These are phyloP conservation scores for Campoletis raptor DNA, from an alignment of 2,888 invertebrate species.

Conservation along the genomic window DNA sequence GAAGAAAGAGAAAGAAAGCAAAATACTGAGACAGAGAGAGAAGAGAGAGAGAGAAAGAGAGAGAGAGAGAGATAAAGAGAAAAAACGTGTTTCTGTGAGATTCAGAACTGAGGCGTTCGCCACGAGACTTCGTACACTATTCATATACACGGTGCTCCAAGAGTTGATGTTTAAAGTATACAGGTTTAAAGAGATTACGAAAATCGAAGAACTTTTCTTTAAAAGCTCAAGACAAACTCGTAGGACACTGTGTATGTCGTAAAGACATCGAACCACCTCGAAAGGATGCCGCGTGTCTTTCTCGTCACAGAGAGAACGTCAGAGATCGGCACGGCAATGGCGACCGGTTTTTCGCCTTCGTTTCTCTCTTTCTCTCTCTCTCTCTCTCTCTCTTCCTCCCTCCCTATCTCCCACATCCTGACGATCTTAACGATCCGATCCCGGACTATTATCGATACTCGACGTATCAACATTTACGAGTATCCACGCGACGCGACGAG, in stretches of 20 bases:
- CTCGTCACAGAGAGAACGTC: constrained; percentile 53
- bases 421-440: constrained; percentile 70
- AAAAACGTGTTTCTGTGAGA: constrained; percentile 35
- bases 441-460: constrained; percentile 72
- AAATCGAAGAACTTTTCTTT: background rate
- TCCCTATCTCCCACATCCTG: background rate
- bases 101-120: constrained; percentile 33
- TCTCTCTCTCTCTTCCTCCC: constrained; percentile 32
- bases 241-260: constrained; percentile 4
- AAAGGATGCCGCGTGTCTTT: constrained; percentile 49
- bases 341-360: constrained; percentile 69
- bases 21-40: background rate
- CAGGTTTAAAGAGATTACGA: background rate
- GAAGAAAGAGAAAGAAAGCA: background rate
- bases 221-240: background rate
- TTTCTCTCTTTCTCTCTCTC: constrained; percentile 14
- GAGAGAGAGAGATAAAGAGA: constrained; percentile 2
- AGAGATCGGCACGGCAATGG: constrained; percentile 53
- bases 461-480: constrained; percentile 67
- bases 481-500: constrained; percentile 44
- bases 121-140: constrained; percentile 30
- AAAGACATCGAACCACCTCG: constrained; percentile 33
- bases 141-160: constrained; percentile 7
- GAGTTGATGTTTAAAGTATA: background rate
- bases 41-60: background rate